Conservation (phyloP, 2,113 vertebrate genomes). For the Alethe diademata region DNA sequence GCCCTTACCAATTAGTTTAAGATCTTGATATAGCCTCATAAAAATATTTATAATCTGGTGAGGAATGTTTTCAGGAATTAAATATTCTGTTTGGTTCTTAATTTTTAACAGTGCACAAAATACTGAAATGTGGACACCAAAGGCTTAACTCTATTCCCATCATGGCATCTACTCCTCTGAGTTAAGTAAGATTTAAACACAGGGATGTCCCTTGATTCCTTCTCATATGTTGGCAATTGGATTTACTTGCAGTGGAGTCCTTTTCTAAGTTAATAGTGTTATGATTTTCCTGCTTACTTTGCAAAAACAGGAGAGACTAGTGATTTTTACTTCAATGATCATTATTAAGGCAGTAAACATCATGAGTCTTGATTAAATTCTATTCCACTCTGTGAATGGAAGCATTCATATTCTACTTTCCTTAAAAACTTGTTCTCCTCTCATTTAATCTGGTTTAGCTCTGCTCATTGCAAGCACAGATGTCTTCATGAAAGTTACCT, state of each 20-base stretch:
- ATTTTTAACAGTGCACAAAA: not conserved
- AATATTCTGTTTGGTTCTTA: not conserved
- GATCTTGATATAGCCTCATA: constrained; percentile 1
- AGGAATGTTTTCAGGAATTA: not conserved
- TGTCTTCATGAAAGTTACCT: not conserved
- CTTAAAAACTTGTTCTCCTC: not conserved
- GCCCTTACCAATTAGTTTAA: not conserved
- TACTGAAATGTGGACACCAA: not conserved
- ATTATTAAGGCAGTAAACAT: not conserved
- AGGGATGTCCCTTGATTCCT: not conserved
- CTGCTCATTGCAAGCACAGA: not conserved
- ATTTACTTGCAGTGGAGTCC: not conserved
- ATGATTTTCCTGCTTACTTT: not conserved
- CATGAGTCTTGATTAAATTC: not conserved
- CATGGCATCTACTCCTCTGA: not conserved
- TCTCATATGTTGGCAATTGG: not conserved
- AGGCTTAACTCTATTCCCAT: not conserved
- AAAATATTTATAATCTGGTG: constrained; percentile 20
- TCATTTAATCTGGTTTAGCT: not conserved
- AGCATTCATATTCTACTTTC: not conserved
- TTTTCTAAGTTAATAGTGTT: not conserved
- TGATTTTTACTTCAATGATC: not conserved
- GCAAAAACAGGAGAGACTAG: not conserved
- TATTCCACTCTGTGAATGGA: not conserved
- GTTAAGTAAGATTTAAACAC: not conserved